These are phyloP conservation scores for Berghia stephanieae DNA, from an alignment of 1,140 invertebrate species.

Conservation along the genomic window DNA sequence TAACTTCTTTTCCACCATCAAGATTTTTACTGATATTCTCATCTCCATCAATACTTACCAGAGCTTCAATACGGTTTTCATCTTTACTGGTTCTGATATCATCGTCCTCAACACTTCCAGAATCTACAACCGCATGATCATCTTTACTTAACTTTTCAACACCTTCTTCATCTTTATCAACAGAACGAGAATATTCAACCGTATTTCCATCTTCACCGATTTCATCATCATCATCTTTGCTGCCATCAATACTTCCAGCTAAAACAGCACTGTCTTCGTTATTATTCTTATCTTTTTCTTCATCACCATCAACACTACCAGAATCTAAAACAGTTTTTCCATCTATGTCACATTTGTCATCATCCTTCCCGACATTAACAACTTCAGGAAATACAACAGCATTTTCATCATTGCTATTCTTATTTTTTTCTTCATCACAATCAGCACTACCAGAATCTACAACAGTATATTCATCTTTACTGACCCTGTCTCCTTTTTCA, in stretches of 20 bases:
- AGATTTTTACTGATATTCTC: too few relatives aligned
- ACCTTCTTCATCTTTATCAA: not conserved
- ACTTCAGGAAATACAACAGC: not conserved
- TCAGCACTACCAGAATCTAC: not conserved
- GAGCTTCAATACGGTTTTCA: too few relatives aligned
- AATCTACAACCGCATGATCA: too few relatives aligned
- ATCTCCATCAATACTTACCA: too few relatives aligned
- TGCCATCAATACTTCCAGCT: not conserved
- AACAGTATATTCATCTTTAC: not conserved
- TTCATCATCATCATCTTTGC: not conserved
- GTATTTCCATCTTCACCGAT: not conserved
- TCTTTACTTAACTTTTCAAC: too few relatives aligned
- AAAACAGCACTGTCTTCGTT: slow-evolving; percentile 15
- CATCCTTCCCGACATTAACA: not conserved
- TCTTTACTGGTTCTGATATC: too few relatives aligned
- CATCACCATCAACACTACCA: not conserved
- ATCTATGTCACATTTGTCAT: not conserved
- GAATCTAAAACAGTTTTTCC: not conserved
- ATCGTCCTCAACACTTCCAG: too few relatives aligned
- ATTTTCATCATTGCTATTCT: not conserved
- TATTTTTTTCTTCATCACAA: not conserved
- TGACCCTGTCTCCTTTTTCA: not conserved
- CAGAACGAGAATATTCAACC: not conserved
- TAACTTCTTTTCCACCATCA: too few relatives aligned
- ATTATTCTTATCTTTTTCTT: not conserved